Conservation (phyloP, 1,140 invertebrate genomes). For the Drosophila virilis region DNA sequence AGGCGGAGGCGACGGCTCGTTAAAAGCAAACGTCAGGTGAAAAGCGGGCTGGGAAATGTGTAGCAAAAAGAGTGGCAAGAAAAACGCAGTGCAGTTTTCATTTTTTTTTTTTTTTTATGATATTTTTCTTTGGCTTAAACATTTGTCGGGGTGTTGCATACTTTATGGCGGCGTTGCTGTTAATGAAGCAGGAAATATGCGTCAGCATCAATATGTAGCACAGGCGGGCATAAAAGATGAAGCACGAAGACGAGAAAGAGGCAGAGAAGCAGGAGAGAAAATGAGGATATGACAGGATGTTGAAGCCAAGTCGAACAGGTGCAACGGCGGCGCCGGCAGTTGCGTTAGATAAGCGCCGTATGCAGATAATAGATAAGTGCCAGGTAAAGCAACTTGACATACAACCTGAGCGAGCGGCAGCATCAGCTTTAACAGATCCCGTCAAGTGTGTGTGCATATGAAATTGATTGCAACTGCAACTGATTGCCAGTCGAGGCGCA, state of each 20-base stretch:
- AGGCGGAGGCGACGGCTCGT: slow-evolving; percentile 49
- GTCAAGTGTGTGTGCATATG: slow-evolving; percentile 30
- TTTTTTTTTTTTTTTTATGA: neutral
- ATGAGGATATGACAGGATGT: neutral
- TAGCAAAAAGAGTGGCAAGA: neutral
- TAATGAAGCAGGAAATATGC: slow-evolving; percentile 80
- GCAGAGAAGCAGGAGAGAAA: neutral
- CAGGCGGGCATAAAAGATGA: neutral
- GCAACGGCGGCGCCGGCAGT: slow-evolving; percentile 4
- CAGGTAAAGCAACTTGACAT: slow-evolving; percentile 41
- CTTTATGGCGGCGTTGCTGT: slow-evolving; percentile 64
- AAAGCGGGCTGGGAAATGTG: slow-evolving; percentile 13
- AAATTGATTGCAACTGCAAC: slow-evolving; percentile 47
- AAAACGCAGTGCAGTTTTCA: slow-evolving; percentile 58
- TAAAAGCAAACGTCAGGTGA: slow-evolving; percentile 65
- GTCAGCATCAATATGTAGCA: slow-evolving; percentile 71
- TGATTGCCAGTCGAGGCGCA: slow-evolving; percentile 17
- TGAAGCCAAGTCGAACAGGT: slow-evolving; percentile 48
- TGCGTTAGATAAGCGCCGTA: slow-evolving; percentile 48
- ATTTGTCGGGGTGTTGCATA: slow-evolving; percentile 55
- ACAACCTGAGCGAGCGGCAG: neutral
- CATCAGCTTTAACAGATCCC: neutral
- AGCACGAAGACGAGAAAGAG: neutral
- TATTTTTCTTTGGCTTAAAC: slow-evolving; percentile 18
- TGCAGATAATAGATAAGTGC: slow-evolving; percentile 41